Conservation (phyloP, 2,888 invertebrate genomes). For the Gymnoscelis rufifasciata region DNA sequence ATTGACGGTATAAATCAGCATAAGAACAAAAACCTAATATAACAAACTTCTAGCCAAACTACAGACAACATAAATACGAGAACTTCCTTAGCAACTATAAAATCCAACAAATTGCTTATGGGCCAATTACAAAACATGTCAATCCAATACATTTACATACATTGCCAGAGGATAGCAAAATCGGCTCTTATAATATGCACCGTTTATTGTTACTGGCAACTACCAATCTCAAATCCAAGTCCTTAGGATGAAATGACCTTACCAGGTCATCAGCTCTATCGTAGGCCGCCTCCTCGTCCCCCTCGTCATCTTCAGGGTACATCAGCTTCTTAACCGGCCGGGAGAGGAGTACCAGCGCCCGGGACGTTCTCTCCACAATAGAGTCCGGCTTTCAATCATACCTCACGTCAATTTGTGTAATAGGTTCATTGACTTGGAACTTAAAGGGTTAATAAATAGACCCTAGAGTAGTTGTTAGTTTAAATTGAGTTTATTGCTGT, state of each 20-base stretch:
- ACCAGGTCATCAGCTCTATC: conserved; percentile 86
- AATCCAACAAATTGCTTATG: too few relatives aligned
- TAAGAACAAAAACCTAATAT: not conserved
- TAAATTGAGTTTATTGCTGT: conserved; percentile 9
- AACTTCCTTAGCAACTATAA: too few relatives aligned
- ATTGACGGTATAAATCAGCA: not conserved
- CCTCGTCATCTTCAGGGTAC: conserved; percentile 55
- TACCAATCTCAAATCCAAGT: too few relatives aligned
- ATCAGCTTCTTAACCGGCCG: conserved; percentile 76
- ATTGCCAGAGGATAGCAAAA: too few relatives aligned
- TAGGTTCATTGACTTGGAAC: conserved; percentile 15
- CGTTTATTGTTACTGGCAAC: too few relatives aligned
- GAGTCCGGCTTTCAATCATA: conserved; percentile 78
- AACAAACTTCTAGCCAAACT: conserved; percentile 2
- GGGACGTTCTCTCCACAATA: conserved; percentile 76
- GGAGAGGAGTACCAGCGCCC: conserved; percentile 56
- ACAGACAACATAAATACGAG: not conserved
- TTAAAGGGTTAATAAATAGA: conserved; percentile 9
- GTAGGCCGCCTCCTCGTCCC: conserved; percentile 80
- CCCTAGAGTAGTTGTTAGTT: conserved; percentile 3
- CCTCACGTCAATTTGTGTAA: conserved; percentile 18
- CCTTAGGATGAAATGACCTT: too few relatives aligned
- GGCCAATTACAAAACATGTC: too few relatives aligned
- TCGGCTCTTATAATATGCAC: too few relatives aligned
- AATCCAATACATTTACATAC: too few relatives aligned